A percentile compares a stretch with the other conserved stretches of the same genome.
These are phyloP conservation scores for Crotalus horridus DNA, from an alignment of 2,113 vertebrate species.

Conservation along the genomic window DNA sequence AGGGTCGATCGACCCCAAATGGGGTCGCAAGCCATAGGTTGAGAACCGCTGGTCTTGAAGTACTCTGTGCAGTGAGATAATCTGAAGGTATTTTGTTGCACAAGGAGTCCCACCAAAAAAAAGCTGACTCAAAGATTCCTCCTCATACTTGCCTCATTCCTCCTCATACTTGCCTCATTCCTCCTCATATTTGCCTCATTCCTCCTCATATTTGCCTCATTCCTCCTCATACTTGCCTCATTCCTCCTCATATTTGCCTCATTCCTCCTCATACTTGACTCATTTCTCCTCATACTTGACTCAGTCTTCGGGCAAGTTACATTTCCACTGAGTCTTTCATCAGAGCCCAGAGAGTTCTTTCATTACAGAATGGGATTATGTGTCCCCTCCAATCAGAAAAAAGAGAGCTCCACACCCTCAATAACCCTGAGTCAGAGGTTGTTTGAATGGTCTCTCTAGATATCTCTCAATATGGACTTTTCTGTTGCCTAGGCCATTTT, in stretches of 20 bases:
- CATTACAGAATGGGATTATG: not conserved
- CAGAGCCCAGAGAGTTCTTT: not conserved
- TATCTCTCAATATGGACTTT: not conserved
- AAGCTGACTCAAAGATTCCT: too few relatives aligned
- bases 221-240: not conserved
- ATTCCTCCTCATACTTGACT: too few relatives aligned
- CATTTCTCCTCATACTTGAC: not conserved
- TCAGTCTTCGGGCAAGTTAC: not conserved
- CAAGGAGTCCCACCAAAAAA: not conserved
- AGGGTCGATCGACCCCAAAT: too few relatives aligned
- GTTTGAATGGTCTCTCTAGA: not conserved
- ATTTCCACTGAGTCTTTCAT: not conserved
- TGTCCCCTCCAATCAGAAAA: not conserved
- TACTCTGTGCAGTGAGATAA: not conserved
- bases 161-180: too few relatives aligned
- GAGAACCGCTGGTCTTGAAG: not conserved
- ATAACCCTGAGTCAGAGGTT: not conserved
- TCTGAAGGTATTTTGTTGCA: too few relatives aligned
- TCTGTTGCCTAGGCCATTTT: not conserved
- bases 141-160: not conserved
- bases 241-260: not conserved
- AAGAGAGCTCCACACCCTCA: not conserved
- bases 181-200: too few relatives aligned
- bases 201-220: not conserved
- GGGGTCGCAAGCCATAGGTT: too few relatives aligned